Conservation (phyloP, 2,888 invertebrate species). For the Hartigia nigra region DNA sequence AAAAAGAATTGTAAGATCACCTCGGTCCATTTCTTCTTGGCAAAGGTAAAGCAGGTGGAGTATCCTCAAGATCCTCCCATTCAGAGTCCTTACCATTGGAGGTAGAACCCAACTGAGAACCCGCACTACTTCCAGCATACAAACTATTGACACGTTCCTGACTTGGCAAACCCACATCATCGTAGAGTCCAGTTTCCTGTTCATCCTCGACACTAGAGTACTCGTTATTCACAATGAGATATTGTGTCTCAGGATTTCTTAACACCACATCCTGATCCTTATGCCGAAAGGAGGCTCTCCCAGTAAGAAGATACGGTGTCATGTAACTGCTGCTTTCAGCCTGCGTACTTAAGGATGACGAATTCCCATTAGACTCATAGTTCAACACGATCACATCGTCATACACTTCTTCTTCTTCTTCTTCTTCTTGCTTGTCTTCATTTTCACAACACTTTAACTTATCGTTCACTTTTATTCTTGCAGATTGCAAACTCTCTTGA, state of each 20-base stretch:
- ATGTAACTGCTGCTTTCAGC: neutral
- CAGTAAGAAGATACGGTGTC: neutral
- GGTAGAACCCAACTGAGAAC: conserved; percentile 36
- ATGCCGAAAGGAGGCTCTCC: neutral
- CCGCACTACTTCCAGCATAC: conserved; percentile 48
- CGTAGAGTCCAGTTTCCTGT: conserved; percentile 46
- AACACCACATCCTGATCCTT: neutral
- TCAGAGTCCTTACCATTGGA: conserved; percentile 55
- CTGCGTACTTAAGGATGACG: neutral
- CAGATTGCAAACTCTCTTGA: neutral
- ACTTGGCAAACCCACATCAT: conserved; percentile 42
- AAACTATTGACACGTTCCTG: conserved; percentile 61
- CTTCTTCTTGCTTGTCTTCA: conserved; percentile 18
- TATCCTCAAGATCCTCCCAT: conserved; percentile 60
- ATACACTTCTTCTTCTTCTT: conserved; percentile 39
- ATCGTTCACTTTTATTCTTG: neutral
- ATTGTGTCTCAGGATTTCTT: conserved; percentile 26
- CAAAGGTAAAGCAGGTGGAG: conserved; percentile 21
- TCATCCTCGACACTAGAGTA: conserved; percentile 44
- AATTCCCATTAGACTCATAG: conserved; percentile 13
- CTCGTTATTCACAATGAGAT: conserved; percentile 39
- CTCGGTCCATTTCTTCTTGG: conserved; percentile 24
- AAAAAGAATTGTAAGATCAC: too few relatives aligned
- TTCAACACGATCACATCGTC: conserved; percentile 47
- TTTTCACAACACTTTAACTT: conserved; percentile 9